These are phyloP conservation scores for Temnothorax ravouxi DNA, from an alignment of 2,888 invertebrate species.

Conservation along the genomic window DNA sequence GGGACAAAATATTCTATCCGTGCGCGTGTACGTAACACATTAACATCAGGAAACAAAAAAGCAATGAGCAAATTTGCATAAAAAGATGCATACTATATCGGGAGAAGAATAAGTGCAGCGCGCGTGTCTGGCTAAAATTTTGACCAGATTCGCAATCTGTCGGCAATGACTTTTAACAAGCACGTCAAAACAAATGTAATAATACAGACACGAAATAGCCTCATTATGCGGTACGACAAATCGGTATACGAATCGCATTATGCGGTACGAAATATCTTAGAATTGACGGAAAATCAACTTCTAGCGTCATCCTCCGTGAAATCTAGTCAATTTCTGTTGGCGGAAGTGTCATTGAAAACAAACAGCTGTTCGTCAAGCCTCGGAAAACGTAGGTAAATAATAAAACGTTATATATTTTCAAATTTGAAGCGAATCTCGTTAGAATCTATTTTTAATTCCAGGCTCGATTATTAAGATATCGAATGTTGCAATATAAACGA, in stretches of 20 bases:
- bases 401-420: neutral
- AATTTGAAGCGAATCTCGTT: neutral
- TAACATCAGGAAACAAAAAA: neutral
- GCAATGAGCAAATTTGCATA: neutral
- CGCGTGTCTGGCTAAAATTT: too few species aligned
- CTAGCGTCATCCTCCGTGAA: neutral
- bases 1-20: neutral
- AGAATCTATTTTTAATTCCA: neutral
- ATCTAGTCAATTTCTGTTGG: neutral
- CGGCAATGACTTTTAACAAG: neutral
- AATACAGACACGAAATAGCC: constrained; percentile 4
- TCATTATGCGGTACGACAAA: neutral
- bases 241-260: neutral
- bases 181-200: neutral
- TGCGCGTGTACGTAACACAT: neutral
- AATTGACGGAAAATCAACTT: neutral
- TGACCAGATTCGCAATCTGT: neutral
- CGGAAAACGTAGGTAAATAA: neutral
- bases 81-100: neutral
- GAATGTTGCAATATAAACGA: neutral
- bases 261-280: neutral
- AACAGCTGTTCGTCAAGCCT: neutral
- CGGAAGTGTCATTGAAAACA: neutral
- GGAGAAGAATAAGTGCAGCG: neutral
- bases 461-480: neutral